A percentile compares a stretch with the other conserved stretches of the same genome.
Conservation (phyloP, 2,888 invertebrate species). For the Dromius quadrimaculatus region DNA sequence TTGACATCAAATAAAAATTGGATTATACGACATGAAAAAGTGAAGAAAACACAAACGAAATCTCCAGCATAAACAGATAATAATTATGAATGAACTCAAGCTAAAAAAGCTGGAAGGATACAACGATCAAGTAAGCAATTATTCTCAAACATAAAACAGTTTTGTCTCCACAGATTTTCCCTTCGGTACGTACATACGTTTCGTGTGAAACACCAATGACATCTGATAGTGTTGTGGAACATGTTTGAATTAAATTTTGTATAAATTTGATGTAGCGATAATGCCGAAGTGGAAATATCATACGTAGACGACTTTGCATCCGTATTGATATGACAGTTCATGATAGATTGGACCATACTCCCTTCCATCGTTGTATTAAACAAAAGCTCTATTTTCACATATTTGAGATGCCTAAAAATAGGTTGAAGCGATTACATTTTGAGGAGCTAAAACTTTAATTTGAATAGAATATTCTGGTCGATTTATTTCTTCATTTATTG, state of each 20-base stretch:
- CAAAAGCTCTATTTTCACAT: constrained; percentile 26
- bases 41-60: too few species aligned
- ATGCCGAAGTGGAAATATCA: constrained; percentile 27
- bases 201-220: constrained; percentile 49
- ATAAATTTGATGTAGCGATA: constrained; percentile 48
- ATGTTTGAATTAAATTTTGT: constrained; percentile 49
- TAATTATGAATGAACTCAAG: too few species aligned
- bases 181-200: background rate
- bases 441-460: too few species aligned
- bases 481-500: too few species aligned
- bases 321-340: constrained; percentile 26
- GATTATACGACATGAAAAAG: too few species aligned
- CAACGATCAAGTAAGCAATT: too few species aligned
- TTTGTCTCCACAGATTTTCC: background rate
- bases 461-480: too few species aligned
- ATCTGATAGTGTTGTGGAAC: constrained; percentile 46
- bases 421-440: constrained; percentile 4
- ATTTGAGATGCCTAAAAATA: background rate
- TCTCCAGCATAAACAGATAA: too few species aligned
- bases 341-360: constrained; percentile 42
- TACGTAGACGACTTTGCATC: constrained; percentile 28
- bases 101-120: too few species aligned
- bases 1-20: too few species aligned
- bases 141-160: too few species aligned
- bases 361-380: background rate